Base-by-base conservation (phyloP, 2,888 invertebrate genomes). In the Ectemnius lituratus region DNA sequence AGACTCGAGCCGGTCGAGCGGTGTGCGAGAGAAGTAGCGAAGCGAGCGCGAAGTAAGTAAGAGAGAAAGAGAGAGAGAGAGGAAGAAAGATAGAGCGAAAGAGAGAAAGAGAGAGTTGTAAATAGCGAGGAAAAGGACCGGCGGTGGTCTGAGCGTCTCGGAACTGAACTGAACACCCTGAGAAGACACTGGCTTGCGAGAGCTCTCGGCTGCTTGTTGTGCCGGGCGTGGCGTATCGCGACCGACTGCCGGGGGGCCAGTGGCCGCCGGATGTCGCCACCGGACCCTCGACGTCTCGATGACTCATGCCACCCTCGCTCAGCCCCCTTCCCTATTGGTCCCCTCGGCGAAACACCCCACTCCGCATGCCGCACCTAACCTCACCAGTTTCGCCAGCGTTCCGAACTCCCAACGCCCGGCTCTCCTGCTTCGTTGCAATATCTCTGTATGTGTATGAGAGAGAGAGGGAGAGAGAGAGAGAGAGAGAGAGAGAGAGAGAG, bases 211-310 rank as follows among this genome's bases (percentile, higher is more conserved):
- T 56, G 69, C 60, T 73, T 85, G 86, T 85, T 83, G 79, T 71
- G 68, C 85, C 90, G 90, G 90, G 90, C 90, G 90, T 90, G 90
- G 90, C 90, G 90, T 87, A 87, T 88, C 89, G 89, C 90, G 89
- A 89, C 87, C 86, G 88, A 90, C 89, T 90, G 89, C 81, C 88
- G 84, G 85, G 37, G 37, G 23, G 84, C 82, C 79, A 78, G 57
- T 77, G 78, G 80, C 84, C 85, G 82, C 82, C 82, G 83, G 84
- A 81, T 78, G 82, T 85, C 86, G 83, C 84, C 88, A 85, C 88
- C 84, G 85, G 85, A 83, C 84, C 85, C 70, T 75, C 78, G 84
- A 78, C 83, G 78, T 75, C 16, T 16, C 66, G 77, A 82, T 88
- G 88, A 89, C 86, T 88, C 89, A 88, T 88, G 83, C 86, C 86